These are phyloP conservation scores for Heliornis fulica DNA, from an alignment of 2,113 vertebrate genomes.

Conservation along the genomic window DNA sequence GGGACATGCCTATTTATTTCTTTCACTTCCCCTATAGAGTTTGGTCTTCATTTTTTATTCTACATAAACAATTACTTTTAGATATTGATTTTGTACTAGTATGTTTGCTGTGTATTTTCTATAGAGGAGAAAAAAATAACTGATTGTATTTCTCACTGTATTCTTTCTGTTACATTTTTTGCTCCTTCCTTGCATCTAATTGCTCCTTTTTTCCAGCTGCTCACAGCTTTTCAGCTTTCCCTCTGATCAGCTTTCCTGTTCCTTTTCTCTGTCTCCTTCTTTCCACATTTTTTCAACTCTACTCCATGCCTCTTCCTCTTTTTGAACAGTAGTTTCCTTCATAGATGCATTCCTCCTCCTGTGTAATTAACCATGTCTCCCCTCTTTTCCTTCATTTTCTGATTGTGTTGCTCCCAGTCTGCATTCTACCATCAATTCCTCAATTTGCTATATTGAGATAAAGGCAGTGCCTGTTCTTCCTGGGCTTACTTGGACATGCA, in stretches of 20 bases:
- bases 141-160: not conserved
- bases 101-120: not conserved
- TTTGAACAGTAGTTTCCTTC: not conserved
- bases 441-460: not conserved
- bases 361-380: not conserved
- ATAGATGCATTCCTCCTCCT: not conserved
- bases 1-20: not conserved
- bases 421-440: not conserved
- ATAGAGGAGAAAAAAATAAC: conserved; percentile 4
- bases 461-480: not conserved
- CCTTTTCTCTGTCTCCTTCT: not conserved
- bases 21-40: not conserved
- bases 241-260: conserved; percentile 46
- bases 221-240: conserved; percentile 38
- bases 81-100: not conserved
- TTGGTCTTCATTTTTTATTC: not conserved
- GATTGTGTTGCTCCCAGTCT: not conserved
- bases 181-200: not conserved
- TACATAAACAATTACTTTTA: not conserved
- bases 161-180: conserved; percentile 1
- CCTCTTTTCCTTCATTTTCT: not conserved
- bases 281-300: not conserved
- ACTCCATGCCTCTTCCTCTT: not conserved
- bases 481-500: not conserved
- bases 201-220: conserved; percentile 1